A percentile compares a stretch with the other conserved stretches of the same genome.
phyloP scores from a whole-genome alignment of 2,888 invertebrate genomes.

The Oxystoma pomonae region DNA sequence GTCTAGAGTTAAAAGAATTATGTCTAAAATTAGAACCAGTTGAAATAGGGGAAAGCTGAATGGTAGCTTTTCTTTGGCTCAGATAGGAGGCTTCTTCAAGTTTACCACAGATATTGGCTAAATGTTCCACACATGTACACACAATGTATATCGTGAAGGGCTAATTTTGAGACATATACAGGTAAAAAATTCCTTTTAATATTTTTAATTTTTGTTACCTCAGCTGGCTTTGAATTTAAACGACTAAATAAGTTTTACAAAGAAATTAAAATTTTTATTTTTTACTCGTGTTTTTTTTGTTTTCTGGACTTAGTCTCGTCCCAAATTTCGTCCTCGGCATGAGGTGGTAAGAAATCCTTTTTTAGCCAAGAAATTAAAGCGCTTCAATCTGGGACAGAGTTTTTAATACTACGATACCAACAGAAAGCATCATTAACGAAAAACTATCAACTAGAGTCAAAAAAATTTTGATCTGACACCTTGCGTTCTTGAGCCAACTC shows the following conservation, averaged over 20 bases:
- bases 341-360: background rate
- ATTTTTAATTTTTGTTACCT: background rate
- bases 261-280: background rate
- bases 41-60: background rate
- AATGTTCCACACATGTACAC: background rate
- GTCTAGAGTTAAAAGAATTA: background rate
- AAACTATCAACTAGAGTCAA: conserved; percentile 12
- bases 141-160: background rate
- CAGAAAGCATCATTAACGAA: background rate
- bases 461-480: conserved; percentile 7
- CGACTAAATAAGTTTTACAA: background rate
- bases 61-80: background rate
- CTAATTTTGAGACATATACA: background rate
- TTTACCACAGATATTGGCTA: background rate
- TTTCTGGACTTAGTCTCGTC: background rate
- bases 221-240: background rate
- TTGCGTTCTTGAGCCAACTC: conserved; percentile 12
- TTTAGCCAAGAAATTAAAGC: background rate
- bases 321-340: background rate
- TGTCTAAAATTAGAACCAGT: background rate
- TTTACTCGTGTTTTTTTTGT: background rate
- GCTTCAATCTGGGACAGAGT: background rate
- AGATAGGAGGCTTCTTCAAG: background rate
- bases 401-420: background rate
- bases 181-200: background rate